These are phyloP conservation scores for Limnothrissa miodon DNA, from an alignment of 2,113 vertebrate species.

Conservation along the genomic window DNA sequence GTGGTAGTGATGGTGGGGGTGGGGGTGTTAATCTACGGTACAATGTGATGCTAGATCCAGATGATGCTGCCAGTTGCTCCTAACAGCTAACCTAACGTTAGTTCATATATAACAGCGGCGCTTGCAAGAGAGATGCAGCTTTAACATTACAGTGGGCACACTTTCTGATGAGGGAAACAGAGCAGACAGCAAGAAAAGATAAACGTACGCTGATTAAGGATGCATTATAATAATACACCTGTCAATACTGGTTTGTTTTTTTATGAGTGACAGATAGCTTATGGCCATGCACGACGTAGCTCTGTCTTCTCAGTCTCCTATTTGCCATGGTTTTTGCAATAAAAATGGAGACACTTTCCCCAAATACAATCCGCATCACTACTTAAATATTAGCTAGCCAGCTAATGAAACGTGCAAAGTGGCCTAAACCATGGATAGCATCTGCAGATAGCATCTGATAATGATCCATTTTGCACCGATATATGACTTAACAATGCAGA, in stretches of 20 bases:
- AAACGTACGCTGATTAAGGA: slow-evolving; percentile 10
- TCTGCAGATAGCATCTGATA: slow-evolving; percentile 4
- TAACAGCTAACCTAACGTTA: neutral
- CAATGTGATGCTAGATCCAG: neutral
- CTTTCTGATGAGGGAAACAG: neutral
- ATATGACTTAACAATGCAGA: neutral
- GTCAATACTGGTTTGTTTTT: neutral
- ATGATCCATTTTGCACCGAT: slow-evolving; percentile 4
- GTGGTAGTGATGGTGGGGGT: neutral
- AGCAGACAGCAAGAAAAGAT: neutral
- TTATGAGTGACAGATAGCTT: neutral
- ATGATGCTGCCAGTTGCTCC: neutral
- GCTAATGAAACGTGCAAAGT: slow-evolving; percentile 16
- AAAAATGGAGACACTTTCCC: slow-evolving; percentile 10
- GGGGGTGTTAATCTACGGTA: neutral
- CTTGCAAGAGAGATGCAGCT: neutral
- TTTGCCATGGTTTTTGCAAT: neutral
- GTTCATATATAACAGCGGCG: neutral
- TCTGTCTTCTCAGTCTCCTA: neutral
- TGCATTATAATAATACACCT: neutral
- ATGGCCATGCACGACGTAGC: neutral
- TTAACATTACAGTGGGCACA: neutral
- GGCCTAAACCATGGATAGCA: neutral
- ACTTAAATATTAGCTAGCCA: neutral
- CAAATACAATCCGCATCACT: slow-evolving; percentile 1